A percentile compares a stretch with the other conserved stretches of the same genome.
Evolutionary conservation across 2,113 vertebrate genomes (phyloP).

Genomic region (Chlamydotis undulata): DNA sequence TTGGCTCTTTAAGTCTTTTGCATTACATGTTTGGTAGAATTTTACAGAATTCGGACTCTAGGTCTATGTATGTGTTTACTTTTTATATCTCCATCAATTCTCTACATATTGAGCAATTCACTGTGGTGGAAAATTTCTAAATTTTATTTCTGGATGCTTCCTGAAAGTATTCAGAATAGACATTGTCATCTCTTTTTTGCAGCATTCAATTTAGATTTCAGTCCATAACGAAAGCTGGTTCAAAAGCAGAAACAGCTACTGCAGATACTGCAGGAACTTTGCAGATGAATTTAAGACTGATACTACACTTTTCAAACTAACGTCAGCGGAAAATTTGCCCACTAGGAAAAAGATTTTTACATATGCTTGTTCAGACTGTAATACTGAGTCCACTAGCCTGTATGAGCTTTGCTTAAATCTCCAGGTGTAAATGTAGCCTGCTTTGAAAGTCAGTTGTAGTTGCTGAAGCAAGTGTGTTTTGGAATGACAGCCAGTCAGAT

Average conservation of each 20-base stretch:
- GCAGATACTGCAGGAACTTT: not conserved
- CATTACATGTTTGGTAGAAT: not conserved
- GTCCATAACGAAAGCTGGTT: not conserved
- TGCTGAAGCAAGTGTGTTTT: slow-evolving; percentile 6
- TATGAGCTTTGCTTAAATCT: not conserved
- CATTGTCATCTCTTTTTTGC: not conserved
- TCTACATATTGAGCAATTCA: not conserved
- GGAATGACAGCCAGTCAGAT: not conserved
- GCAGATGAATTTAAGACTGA: not conserved
- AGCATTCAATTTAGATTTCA: not conserved
- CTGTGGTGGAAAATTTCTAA: not conserved
- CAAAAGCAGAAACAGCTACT: not conserved
- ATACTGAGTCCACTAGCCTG: not conserved
- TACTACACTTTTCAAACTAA: not conserved
- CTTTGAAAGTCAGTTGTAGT: slow-evolving; percentile 1
- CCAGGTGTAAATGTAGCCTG: not conserved
- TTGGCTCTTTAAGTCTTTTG: not conserved
- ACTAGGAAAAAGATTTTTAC: not conserved
- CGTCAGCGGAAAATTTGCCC: not conserved
- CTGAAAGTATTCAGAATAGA: not conserved
- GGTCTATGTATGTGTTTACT: not conserved
- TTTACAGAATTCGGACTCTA: not conserved
- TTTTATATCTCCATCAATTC: not conserved
- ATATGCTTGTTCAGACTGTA: not conserved
- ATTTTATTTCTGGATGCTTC: not conserved